Percentiles rank a stretch among this genome's conserved stretches.
Evolutionary conservation across 2,113 vertebrate species (phyloP).

Genomic region (Camarhynchus parvulus): DNA sequence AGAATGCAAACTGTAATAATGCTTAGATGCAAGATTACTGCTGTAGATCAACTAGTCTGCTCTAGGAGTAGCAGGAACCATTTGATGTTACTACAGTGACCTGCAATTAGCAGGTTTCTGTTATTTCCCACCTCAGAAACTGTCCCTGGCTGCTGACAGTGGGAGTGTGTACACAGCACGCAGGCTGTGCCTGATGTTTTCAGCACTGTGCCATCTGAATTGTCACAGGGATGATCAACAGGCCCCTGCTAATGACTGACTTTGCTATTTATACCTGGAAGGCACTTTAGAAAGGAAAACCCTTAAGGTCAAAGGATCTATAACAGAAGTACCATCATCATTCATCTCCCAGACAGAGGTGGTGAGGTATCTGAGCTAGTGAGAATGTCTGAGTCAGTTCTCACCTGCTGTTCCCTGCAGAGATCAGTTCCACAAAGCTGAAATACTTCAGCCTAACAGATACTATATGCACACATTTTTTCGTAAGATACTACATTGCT

Average conservation of each 20-base stretch:
- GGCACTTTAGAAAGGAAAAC: not conserved
- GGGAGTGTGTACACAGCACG: not conserved
- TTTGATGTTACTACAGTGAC: not conserved
- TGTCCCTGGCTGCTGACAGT: not conserved
- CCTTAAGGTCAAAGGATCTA: not conserved
- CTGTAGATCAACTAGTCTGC: not conserved
- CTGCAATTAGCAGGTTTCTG: not conserved
- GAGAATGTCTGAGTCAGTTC: not conserved
- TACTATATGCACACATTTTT: not conserved
- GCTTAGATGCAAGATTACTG: not conserved
- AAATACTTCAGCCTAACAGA: not conserved
- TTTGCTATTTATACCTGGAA: not conserved
- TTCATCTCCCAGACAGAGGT: not conserved
- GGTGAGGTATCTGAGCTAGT: not conserved
- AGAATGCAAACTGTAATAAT: not conserved
- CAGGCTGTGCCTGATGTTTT: not conserved
- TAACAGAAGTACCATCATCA: not conserved
- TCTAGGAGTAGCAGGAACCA: not conserved
- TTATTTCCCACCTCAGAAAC: not conserved
- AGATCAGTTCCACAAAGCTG: not conserved
- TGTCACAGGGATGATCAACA: not conserved
- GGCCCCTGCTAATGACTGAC: not conserved
- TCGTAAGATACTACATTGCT: not conserved
- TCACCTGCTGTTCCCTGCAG: not conserved
- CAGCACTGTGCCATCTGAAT: not conserved